Conservation (phyloP, 2,797 vertebrate genomes). For the Acestrorhynchus altus region DNA sequence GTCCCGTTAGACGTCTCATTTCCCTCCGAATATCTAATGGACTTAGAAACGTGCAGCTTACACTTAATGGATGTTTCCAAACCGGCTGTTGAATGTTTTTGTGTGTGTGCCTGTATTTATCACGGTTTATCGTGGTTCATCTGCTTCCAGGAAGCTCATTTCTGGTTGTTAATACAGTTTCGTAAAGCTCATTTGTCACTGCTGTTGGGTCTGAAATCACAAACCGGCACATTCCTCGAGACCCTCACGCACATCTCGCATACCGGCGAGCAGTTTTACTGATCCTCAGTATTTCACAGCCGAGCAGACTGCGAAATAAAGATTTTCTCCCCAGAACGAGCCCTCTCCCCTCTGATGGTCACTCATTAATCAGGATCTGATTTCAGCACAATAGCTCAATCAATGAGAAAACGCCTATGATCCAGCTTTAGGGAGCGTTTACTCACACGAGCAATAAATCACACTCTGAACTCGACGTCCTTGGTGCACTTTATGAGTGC, state of each 20-base stretch:
- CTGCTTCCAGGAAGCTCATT: neutral
- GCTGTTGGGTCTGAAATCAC: neutral
- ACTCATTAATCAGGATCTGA: conserved; percentile 59
- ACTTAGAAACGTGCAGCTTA: no score
- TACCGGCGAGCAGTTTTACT: conserved; percentile 20
- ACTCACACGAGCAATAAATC: conserved; percentile 57
- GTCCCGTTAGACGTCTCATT: no score
- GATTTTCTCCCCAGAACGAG: conserved; percentile 47
- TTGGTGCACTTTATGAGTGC: conserved; percentile 54
- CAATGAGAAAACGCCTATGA: conserved; percentile 60
- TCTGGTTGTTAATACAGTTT: neutral
- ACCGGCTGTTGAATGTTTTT: no score
- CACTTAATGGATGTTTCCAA: no score
- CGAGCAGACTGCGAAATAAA: conserved; percentile 49
- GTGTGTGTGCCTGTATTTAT: no score
- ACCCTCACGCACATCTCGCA: neutral
- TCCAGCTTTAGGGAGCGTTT: conserved; percentile 57
- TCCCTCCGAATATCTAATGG: no score
- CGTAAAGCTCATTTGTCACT: neutral
- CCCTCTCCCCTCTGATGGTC: conserved; percentile 45
- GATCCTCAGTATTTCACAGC: conserved; percentile 38
- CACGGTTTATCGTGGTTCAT: neutral
- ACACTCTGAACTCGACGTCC: conserved; percentile 57
- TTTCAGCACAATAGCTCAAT: conserved; percentile 63
- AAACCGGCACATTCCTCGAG: neutral